Conservation (phyloP, 2,888 invertebrate species). For the Acanthosepion pharaonis region DNA sequence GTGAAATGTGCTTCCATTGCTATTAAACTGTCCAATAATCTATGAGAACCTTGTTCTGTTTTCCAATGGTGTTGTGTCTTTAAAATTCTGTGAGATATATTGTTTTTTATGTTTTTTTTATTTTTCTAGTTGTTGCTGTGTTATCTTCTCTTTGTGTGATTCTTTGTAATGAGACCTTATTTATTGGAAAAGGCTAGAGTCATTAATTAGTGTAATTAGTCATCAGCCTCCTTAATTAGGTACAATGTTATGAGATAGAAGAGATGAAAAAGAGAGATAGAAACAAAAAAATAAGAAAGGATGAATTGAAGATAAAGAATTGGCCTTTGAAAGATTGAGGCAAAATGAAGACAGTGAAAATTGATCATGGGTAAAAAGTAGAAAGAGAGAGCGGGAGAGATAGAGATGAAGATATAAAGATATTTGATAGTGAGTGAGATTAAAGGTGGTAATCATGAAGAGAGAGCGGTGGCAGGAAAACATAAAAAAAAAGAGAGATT, state of each 20-base stretch:
- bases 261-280: background rate
- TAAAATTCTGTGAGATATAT: background rate
- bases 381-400: too few relatives aligned
- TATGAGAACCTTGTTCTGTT: background rate
- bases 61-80: background rate
- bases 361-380: too few relatives aligned
- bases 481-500: background rate
- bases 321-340: too few relatives aligned
- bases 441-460: too few relatives aligned
- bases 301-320: too few relatives aligned
- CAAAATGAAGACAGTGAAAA: too few relatives aligned
- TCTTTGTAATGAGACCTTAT: conserved; percentile 33
- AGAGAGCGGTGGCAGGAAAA: too few relatives aligned
- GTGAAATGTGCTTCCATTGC: background rate
- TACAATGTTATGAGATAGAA: background rate
- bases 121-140: background rate
- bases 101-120: background rate
- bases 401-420: too few relatives aligned
- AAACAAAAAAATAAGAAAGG: background rate
- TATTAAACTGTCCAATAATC: conserved; percentile 7
- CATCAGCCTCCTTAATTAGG: conserved; percentile 33
- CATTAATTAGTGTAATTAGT: conserved; percentile 33
- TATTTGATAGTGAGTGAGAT: too few relatives aligned
- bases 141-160: background rate
- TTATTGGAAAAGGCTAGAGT: conserved; percentile 15